A percentile compares a stretch with the other conserved stretches of the same genome.
phyloP scores from a whole-genome alignment of 2,113 vertebrate species.

The Oplegnathus fasciatus region DNA sequence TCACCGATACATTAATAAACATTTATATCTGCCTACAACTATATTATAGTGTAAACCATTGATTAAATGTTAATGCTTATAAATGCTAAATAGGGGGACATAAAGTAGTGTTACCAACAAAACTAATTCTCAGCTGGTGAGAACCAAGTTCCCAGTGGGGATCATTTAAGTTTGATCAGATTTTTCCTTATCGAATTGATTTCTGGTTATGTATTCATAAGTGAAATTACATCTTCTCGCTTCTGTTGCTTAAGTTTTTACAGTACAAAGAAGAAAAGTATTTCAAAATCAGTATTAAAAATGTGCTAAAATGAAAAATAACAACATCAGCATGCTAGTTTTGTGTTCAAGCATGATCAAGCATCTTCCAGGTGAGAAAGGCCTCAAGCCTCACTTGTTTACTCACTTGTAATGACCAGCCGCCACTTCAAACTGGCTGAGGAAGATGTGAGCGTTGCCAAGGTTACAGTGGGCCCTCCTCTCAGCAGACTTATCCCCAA shows the following conservation, averaged over 20 bases:
- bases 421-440: slow-evolving; percentile 94
- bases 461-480: slow-evolving; percentile 98
- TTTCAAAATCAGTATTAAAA: background rate
- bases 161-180: background rate
- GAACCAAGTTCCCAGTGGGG: background rate
- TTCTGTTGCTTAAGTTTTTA: background rate
- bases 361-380: background rate
- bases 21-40: background rate
- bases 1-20: background rate
- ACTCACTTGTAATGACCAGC: slow-evolving; percentile 97
- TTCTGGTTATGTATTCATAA: background rate
- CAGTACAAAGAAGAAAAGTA: background rate
- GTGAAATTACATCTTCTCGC: background rate
- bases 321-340: background rate
- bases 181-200: background rate
- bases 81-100: background rate
- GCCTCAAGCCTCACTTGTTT: background rate
- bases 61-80: background rate
- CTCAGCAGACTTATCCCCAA: slow-evolving; percentile 95
- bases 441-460: slow-evolving; percentile 96
- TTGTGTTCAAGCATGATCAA: background rate
- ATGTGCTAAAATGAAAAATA: background rate
- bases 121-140: background rate
- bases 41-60: background rate
- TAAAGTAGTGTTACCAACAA: background rate